Evolutionary conservation across 2,888 invertebrate genomes (phyloP).

Genomic region (Andrena bicolor): DNA sequence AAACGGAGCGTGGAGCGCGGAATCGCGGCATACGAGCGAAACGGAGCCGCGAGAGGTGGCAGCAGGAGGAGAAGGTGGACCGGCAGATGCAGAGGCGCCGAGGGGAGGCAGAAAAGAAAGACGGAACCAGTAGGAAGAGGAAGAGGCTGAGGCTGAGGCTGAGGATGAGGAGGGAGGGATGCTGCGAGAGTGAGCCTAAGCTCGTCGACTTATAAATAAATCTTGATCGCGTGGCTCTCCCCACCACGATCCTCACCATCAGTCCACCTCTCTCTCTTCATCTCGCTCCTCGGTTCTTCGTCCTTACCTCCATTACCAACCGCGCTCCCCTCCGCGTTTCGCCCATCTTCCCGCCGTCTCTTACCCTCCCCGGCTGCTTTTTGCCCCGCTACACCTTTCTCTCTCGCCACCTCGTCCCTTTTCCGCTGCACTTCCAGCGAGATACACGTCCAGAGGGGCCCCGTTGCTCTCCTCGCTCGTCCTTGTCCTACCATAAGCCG

Average conservation of each 20-base stretch:
- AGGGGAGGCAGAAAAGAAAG: conserved; percentile 39
- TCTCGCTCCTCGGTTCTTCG: not conserved
- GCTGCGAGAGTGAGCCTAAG: conserved; percentile 65
- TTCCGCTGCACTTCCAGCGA: not conserved
- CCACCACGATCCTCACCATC: conserved; percentile 77
- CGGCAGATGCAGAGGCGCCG: conserved; percentile 39
- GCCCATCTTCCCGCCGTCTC: not conserved
- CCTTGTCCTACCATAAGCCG: conserved; percentile 64
- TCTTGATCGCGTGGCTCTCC: conserved; percentile 85
- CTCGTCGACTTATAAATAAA: conserved; percentile 84
- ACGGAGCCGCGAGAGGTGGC: conserved; percentile 6
- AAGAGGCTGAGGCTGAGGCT: conserved; percentile 1
- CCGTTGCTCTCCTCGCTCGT: conserved; percentile 19
- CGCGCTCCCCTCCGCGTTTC: not conserved
- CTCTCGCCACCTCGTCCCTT: conserved; percentile 7
- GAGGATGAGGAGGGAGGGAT: conserved; percentile 41
- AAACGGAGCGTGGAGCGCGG: no score
- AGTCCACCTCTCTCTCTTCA: conserved; percentile 61
- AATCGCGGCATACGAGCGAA: not conserved
- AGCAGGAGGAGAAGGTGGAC: conserved; percentile 23
- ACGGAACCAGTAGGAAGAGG: conserved; percentile 58
- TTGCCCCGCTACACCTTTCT: conserved; percentile 23
- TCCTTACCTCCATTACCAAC: conserved; percentile 12
- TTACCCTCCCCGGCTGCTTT: not conserved
- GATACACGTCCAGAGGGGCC: conserved; percentile 4